phyloP scores from a whole-genome alignment of 2,797 vertebrate genomes.

The Xenentodon cancila region DNA sequence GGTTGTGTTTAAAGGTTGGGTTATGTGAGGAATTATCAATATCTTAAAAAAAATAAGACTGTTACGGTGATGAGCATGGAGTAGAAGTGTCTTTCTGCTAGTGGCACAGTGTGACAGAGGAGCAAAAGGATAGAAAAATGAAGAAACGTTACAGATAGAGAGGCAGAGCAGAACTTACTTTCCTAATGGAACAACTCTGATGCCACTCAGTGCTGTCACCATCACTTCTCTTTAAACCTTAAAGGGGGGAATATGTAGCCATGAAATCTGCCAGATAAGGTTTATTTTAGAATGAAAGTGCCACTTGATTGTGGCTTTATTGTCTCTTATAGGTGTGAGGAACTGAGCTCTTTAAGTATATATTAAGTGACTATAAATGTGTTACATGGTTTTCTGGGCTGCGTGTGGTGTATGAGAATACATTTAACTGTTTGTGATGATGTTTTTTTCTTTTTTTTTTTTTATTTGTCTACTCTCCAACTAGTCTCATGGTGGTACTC shows the following conservation, averaged over 20 bases:
- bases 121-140: slow-evolving; percentile 4
- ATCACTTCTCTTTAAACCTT: slow-evolving; percentile 38
- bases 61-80: slow-evolving; percentile 17
- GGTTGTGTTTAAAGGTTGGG: slow-evolving; percentile 59
- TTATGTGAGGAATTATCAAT: slow-evolving; percentile 40
- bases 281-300: slow-evolving; percentile 1
- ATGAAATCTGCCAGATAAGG: slow-evolving; percentile 7
- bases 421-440: too few relatives aligned
- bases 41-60: slow-evolving; percentile 27
- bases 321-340: not conserved
- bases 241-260: slow-evolving; percentile 29
- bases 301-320: slow-evolving; percentile 4
- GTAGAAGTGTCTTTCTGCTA: slow-evolving; percentile 1
- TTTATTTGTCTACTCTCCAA: too few relatives aligned
- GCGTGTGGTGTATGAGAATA: too few relatives aligned
- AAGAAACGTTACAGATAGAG: slow-evolving; percentile 1
- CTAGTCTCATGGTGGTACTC: too few relatives aligned
- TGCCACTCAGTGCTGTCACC: slow-evolving; percentile 38
- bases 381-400: too few relatives aligned
- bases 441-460: too few relatives aligned
- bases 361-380: too few relatives aligned
- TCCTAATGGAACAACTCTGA: slow-evolving; percentile 45
- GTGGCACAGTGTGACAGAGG: slow-evolving; percentile 6
- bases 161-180: slow-evolving; percentile 2
- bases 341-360: not conserved